These are phyloP conservation scores for Scaptodrosophila lebanonensis DNA, from an alignment of 1,140 invertebrate species.

Conservation along the genomic window DNA sequence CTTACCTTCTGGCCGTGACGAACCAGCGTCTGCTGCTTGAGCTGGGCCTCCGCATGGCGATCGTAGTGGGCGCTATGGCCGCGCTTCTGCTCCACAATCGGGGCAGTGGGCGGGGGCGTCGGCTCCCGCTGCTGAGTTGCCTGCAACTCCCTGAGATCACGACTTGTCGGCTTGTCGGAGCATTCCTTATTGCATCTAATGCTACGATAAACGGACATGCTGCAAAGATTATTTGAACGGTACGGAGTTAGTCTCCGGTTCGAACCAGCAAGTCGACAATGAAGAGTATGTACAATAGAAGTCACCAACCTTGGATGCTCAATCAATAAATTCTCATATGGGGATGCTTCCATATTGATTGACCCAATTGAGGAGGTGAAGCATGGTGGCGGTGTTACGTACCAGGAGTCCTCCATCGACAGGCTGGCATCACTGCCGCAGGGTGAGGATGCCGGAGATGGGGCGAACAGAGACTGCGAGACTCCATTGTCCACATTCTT, in stretches of 20 bases:
- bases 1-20: conserved; percentile 64
- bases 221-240: too few species aligned
- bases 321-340: conserved; percentile 89
- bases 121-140: conserved; percentile 15
- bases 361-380: conserved; percentile 85
- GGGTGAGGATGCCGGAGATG: conserved; percentile 54
- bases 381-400: conserved; percentile 88
- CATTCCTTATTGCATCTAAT: conserved; percentile 66
- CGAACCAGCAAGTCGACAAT: too few species aligned
- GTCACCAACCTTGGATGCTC: conserved; percentile 83
- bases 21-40: conserved; percentile 63
- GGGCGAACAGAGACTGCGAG: conserved; percentile 58
- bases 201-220: conserved; percentile 87
- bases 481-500: too few species aligned
- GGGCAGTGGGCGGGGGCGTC: conserved; percentile 21
- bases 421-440: conserved; percentile 62
- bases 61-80: conserved; percentile 49
- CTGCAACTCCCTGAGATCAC: conserved; percentile 64
- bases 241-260: too few species aligned
- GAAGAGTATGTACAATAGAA: too few species aligned
- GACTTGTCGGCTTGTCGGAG: conserved; percentile 71
- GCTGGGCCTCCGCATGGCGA: conserved; percentile 53
- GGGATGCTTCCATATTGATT: conserved; percentile 83
- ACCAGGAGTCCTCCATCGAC: conserved; percentile 87
- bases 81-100: conserved; percentile 37